phyloP scores from a whole-genome alignment of 2,797 vertebrate species.

The Hirundo rustica region DNA sequence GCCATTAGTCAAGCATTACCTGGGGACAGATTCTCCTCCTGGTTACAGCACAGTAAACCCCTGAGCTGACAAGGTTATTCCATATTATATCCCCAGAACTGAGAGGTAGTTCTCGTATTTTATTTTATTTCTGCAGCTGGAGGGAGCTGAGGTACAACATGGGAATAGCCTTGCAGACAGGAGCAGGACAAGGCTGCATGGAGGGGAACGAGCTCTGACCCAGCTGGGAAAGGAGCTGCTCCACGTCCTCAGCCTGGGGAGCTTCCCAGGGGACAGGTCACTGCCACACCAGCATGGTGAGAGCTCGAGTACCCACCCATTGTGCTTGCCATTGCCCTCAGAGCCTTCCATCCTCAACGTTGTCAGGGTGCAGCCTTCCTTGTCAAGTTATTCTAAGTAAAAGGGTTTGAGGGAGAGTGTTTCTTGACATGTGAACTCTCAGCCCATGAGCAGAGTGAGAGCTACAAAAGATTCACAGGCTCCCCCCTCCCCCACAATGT shows the following conservation, averaged over 20 bases:
- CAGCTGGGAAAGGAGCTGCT: background rate
- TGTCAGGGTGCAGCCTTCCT: background rate
- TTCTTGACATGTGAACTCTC: background rate
- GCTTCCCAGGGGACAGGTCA: background rate
- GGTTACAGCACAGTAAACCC: background rate
- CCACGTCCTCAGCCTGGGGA: background rate
- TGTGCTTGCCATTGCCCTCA: background rate
- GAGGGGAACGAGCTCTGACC: background rate
- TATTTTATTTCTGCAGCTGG: background rate
- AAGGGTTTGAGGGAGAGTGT: background rate
- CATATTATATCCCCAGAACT: background rate
- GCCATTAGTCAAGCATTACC: background rate
- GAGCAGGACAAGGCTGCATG: accelerated
- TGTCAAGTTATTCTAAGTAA: background rate
- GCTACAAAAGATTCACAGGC: background rate
- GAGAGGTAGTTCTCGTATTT: background rate
- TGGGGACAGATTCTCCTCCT: background rate
- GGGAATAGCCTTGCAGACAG: accelerated
- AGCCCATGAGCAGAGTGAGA: background rate
- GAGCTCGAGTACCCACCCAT: accelerated
- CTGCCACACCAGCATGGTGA: accelerated
- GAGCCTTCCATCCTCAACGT: background rate
- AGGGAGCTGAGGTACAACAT: background rate
- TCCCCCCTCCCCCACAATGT: background rate
- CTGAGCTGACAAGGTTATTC: background rate